Base-by-base conservation (phyloP, 2,113 vertebrate species). In the Mustela lutreola region DNA sequence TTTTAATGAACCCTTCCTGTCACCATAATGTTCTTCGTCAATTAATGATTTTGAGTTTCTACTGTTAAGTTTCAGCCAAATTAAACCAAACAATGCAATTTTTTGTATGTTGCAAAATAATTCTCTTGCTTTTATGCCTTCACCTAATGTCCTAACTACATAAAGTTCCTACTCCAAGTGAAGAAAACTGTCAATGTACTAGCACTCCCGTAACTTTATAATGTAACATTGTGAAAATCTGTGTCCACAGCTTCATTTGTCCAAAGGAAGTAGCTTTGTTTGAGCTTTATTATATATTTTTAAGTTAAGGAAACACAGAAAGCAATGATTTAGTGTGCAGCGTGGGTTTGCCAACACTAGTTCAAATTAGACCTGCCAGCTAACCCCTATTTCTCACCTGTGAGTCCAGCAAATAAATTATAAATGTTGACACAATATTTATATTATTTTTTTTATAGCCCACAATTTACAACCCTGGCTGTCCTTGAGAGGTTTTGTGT, bases 361-460 rank as follows among this genome's bases (percentile, higher is more conserved):
- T 97, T 99, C 97, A 98, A 95, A 97, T 98, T 98, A 96, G 97
- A 98, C 95, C 97, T 97, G 97, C 87, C 97, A 98, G 98, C 96
- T 98, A 96, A 98, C 97, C 97, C 90, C 84, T 97, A 94, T 98
- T 98, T 98, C 97, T 98, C 97, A 99, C 98, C 97, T 98, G 85
- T 89, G 97, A 98, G 58, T 88, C 95, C 81, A 96, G 62, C 80
- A 98, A 97, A 98, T 99, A 98, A 98, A 98, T 98, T 98, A 98
- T 98, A 97, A 98, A 97, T 73, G 48, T 97, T 98, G 97, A 97
- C 97, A 98, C 97, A 92, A 96, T 98, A 84, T 86, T 98, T 98
- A 97, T 98, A 98, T 98, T 97, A 98, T 98, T 98, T 97, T 98
- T 98, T 98, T 98, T 98, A 98, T 98, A 98, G 97, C 93, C 97